These are phyloP conservation scores for Coracopsis vasa DNA, from an alignment of 2,113 vertebrate genomes.

Conservation along the genomic window DNA sequence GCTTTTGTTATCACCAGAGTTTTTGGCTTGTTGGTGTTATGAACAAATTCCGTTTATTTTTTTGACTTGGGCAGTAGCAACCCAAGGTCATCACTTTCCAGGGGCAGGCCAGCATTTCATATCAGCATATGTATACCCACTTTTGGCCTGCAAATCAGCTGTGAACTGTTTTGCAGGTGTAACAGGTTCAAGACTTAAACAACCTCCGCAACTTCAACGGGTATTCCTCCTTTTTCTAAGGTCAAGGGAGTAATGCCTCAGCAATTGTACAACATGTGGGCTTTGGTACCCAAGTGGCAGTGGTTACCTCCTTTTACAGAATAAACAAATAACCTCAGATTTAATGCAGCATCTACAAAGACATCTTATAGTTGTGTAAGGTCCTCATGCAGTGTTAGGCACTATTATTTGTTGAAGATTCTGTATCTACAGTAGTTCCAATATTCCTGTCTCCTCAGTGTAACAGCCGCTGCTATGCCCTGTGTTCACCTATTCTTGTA, in stretches of 20 bases:
- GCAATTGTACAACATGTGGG: neutral
- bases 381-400: neutral
- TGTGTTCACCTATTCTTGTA: neutral
- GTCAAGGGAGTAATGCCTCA: neutral
- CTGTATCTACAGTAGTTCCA: neutral
- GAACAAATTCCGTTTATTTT: neutral
- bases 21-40: neutral
- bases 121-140: too few relatives aligned
- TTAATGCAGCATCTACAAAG: neutral
- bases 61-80: neutral
- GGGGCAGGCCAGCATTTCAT: neutral
- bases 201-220: neutral
- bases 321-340: neutral
- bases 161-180: neutral
- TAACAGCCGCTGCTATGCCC: neutral
- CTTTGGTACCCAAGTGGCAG: neutral
- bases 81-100: neutral
- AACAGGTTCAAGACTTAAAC: neutral
- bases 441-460: neutral
- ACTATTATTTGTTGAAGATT: neutral
- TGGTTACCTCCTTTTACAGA: neutral
- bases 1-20: neutral
- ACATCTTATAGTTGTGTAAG: neutral
- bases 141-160: neutral
- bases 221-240: neutral